Evolutionary conservation across 1,140 invertebrate genomes (phyloP).

Genomic region (Aphelenchoides besseyi): DNA sequence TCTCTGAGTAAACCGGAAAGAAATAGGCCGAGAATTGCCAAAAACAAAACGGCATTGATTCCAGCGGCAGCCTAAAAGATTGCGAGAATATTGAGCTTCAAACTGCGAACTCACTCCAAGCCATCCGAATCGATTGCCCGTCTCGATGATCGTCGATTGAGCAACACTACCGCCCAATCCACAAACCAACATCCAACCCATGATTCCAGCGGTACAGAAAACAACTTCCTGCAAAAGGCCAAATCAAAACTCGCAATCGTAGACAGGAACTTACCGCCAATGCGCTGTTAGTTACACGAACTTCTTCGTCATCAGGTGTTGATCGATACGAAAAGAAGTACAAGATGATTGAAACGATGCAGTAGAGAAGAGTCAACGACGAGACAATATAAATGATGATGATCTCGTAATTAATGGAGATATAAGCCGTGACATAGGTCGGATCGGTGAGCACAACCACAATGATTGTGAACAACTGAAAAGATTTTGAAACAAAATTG

Average conservation of each 20-base stretch:
- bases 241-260: background rate
- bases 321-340: constrained; percentile 24
- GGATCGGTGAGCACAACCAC: constrained; percentile 49
- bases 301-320: constrained; percentile 23
- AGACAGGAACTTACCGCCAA: constrained; percentile 22
- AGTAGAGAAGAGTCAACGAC: constrained; percentile 43
- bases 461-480: constrained; percentile 48
- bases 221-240: constrained; percentile 45
- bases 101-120: background rate
- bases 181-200: constrained; percentile 56
- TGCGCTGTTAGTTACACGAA: constrained; percentile 28
- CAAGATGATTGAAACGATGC: constrained; percentile 40
- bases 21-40: constrained; percentile 20
- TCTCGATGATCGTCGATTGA: constrained; percentile 48
- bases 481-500: too few relatives aligned
- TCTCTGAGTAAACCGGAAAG: constrained; percentile 12
- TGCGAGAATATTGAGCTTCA: background rate
- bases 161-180: constrained; percentile 47
- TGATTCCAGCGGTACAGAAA: constrained; percentile 48
- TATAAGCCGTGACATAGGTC: constrained; percentile 48
- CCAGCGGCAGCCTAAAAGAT: constrained; percentile 14
- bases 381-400: constrained; percentile 51
- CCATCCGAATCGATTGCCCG: constrained; percentile 30
- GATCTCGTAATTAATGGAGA: constrained; percentile 54
- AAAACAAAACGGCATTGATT: constrained; percentile 20